phyloP scores from a whole-genome alignment of 2,797 vertebrate species.

The Pristis pectinata region DNA sequence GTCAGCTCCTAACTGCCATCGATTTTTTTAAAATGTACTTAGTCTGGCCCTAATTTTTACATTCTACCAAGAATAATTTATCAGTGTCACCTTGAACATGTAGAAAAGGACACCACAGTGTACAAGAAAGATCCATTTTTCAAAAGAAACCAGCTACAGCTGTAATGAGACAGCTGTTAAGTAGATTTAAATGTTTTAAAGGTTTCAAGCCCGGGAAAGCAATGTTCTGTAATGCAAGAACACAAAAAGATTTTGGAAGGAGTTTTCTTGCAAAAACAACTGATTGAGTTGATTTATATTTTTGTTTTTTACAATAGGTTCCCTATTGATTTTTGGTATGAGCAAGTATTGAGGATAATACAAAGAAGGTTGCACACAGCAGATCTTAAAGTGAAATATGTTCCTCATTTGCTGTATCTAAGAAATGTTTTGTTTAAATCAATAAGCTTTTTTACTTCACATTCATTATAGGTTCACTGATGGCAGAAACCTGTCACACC shows the following conservation, averaged over 20 bases:
- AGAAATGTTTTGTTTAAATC: slow-evolving; percentile 18
- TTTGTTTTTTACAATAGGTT: neutral
- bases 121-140: neutral
- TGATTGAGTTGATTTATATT: slow-evolving; percentile 4
- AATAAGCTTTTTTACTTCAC: neutral
- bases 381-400: slow-evolving; percentile 28
- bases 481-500: neutral
- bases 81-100: slow-evolving; percentile 28
- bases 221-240: neutral
- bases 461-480: neutral
- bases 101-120: neutral
- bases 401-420: neutral
- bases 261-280: neutral
- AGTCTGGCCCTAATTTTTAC: slow-evolving; percentile 16
- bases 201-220: neutral
- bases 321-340: slow-evolving; percentile 24
- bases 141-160: too few relatives aligned
- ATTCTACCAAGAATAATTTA: slow-evolving; percentile 24
- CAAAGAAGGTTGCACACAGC: neutral
- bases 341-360: neutral
- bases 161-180: neutral
- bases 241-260: neutral
- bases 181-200: slow-evolving; percentile 15
- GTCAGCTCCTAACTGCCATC: slow-evolving; percentile 11
- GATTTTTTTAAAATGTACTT: slow-evolving; percentile 26